phyloP scores from a whole-genome alignment of 2,113 vertebrate species.

The Erythrolamprus reginae region DNA sequence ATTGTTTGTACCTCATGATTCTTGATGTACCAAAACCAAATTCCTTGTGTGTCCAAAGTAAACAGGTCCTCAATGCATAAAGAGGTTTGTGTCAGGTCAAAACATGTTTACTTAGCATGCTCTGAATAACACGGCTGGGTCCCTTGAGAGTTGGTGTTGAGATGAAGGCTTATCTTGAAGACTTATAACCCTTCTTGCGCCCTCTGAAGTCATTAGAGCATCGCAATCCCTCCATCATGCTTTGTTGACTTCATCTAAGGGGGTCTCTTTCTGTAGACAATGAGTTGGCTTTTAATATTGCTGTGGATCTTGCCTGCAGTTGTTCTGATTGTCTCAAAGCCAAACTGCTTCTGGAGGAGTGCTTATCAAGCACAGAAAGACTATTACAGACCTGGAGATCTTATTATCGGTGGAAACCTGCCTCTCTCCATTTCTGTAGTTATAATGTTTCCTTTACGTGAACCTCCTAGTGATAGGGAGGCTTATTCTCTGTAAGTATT shows the following conservation, averaged over 20 bases:
- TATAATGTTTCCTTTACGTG: accelerated
- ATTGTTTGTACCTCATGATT: no score
- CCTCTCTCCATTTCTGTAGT: neutral
- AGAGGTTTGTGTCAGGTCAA: no score
- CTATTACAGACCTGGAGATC: neutral
- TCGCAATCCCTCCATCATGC: accelerated
- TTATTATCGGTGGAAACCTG: neutral
- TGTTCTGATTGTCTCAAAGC: no score
- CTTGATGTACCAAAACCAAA: no score
- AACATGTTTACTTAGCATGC: no score
- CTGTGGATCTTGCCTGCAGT: neutral
- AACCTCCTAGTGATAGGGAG: no score
- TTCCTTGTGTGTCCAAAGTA: no score
- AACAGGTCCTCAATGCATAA: no score
- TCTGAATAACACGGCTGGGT: no score
- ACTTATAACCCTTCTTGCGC: accelerated
- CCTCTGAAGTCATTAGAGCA: neutral
- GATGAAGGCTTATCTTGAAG: neutral
- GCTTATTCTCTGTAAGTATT: no score
- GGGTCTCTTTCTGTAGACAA: no score
- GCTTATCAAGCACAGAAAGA: neutral
- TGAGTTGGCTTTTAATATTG: neutral
- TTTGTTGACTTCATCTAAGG: accelerated
- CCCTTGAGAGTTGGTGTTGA: no score
- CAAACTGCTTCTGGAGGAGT: neutral